A percentile compares a stretch with the other conserved stretches of the same genome.
Evolutionary conservation across 2,797 vertebrate genomes (phyloP).

Genomic region (Telmatherina bonti): DNA sequence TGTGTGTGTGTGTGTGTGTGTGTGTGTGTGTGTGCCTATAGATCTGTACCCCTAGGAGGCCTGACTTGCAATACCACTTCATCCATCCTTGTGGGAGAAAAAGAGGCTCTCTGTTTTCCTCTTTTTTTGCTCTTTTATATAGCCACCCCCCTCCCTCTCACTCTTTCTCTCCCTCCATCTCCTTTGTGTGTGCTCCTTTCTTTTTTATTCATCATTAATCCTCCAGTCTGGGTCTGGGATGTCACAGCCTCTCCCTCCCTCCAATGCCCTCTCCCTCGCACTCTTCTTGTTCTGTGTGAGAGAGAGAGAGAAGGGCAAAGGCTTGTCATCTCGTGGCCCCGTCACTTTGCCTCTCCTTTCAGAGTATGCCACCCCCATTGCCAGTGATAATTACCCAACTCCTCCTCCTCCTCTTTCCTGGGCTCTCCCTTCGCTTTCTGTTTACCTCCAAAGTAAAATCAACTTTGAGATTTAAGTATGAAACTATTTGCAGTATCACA

Average conservation of each 20-base stretch:
- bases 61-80: constrained; percentile 70
- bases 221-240: constrained; percentile 75
- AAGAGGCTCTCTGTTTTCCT: constrained; percentile 26
- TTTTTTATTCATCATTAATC: constrained; percentile 76
- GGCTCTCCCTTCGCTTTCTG: not conserved
- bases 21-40: constrained; percentile 37
- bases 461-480: no score
- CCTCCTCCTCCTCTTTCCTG: not conserved
- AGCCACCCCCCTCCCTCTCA: constrained; percentile 2
- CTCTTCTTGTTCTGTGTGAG: constrained; percentile 15
- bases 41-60: constrained; percentile 63
- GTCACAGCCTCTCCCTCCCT: constrained; percentile 69
- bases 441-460: not conserved
- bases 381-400: constrained; percentile 51
- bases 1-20: constrained; percentile 25
- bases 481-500: no score
- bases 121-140: constrained; percentile 21
- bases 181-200: constrained; percentile 77
- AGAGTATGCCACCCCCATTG: constrained; percentile 48
- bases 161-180: constrained; percentile 51
- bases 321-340: constrained; percentile 55
- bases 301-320: constrained; percentile 49
- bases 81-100: constrained; percentile 68
- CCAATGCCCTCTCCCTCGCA: constrained; percentile 44
- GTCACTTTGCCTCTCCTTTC: constrained; percentile 60